Evolutionary conservation across 30 jellyfish, hydroid and myxozoan species (phyloP), one percentile per base, ranked within the genome.

Genomic region (Turritopsis rubra): DNA sequence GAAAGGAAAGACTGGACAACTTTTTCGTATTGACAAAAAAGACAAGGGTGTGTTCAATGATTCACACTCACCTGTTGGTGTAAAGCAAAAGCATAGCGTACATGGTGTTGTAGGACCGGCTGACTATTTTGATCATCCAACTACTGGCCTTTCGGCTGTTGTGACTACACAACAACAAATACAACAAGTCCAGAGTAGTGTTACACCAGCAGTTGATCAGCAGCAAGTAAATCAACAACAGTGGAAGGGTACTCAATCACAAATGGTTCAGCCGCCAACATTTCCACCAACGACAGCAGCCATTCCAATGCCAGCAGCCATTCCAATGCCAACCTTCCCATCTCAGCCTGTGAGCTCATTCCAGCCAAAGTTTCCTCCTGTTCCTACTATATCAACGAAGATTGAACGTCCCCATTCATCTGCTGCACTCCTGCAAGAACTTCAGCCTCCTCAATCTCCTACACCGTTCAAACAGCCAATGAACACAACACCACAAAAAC

Each of bases 91-190:
- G 53, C 81, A 80, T 53, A 29, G 54, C 72, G 96, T 92, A 41
- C 97, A 92, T 53, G 98, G 98, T n/a, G 80, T 88, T 17, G 98
- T 92, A 22, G 98, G 98, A 8, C 98, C 98, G 7, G 98, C 96
- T 18, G 98, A 92, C 71, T 79, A 84, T 53, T 88, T 85, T 72
- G 94, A 91, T 65, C 81, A 89, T 21, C 53, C 82, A 54, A 71
- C 83, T 53, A 89, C 29, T 20, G 88, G 29, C 21, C 27, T 41
- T 4, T 52, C 87, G 8, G 28, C 30, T 72, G 60, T 52, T 18
- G 71, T n/a, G 8, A 29, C 87, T 13, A 65, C 79, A 4, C 21
- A 28, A n/a, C n/a, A 41, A 16, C 52, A 31, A 17, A 3, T 52
- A 52, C 31, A n/a, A 19, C 77, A 68, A 22, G 28, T 24, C 16